Evolutionary conservation across 2,113 vertebrate species (phyloP).

Genomic region (Bufo gargarizans): DNA sequence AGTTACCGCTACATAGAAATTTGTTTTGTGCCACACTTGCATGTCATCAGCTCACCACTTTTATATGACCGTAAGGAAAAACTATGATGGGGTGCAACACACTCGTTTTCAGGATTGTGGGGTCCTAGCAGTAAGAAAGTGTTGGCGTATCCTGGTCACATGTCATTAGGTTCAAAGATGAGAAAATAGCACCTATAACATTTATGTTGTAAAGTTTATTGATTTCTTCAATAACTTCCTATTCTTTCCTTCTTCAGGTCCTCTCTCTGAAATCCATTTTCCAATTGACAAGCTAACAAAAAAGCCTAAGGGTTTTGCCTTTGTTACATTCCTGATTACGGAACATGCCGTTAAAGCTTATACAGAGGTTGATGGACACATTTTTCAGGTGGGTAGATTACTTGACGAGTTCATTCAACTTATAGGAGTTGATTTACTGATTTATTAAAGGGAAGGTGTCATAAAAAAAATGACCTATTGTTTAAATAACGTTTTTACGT

Average conservation of each 20-base stretch:
- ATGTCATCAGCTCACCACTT: background rate
- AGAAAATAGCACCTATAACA: background rate
- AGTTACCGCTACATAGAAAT: background rate
- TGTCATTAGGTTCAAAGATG: background rate
- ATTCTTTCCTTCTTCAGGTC: constrained; percentile 72
- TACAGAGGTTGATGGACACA: constrained; percentile 84
- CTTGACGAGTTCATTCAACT: too few relatives aligned
- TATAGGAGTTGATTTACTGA: too few relatives aligned
- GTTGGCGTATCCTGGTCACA: background rate
- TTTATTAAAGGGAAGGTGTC: too few relatives aligned
- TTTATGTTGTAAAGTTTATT: background rate
- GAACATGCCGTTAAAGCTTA: constrained; percentile 90
- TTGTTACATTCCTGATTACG: constrained; percentile 91
- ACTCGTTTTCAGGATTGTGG: background rate
- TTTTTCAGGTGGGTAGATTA: constrained; percentile 87
- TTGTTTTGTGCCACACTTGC: background rate
- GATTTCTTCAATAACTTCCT: background rate
- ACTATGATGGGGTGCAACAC: too few relatives aligned
- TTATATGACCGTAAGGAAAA: too few relatives aligned
- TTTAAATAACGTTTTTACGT: too few relatives aligned
- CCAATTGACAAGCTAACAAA: constrained; percentile 90
- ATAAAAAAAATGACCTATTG: too few relatives aligned
- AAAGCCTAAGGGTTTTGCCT: constrained; percentile 95
- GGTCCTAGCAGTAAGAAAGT: background rate
- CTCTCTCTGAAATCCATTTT: constrained; percentile 87